Conservation (phyloP, 2,113 vertebrate species). For the Malurus elegans region DNA sequence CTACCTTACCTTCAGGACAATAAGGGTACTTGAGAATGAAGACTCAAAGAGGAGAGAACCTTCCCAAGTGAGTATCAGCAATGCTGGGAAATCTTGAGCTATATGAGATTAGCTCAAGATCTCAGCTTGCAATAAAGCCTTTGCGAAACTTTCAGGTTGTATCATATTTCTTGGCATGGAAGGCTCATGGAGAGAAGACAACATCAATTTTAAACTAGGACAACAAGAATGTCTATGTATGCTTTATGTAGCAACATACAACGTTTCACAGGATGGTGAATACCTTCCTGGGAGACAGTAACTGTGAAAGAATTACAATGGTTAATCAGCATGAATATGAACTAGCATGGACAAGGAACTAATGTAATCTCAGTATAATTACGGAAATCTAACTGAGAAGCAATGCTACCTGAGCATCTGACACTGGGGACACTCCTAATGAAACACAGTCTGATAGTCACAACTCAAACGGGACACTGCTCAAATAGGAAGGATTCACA, state of each 20-base stretch:
- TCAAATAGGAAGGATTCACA: not conserved
- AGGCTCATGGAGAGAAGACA: not conserved
- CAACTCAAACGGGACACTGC: not conserved
- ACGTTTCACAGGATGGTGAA: not conserved
- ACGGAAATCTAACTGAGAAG: not conserved
- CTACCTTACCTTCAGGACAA: not conserved
- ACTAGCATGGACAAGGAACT: not conserved
- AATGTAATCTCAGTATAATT: not conserved
- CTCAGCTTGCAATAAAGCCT: not conserved
- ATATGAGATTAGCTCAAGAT: not conserved
- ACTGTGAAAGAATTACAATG: not conserved
- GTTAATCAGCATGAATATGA: not conserved
- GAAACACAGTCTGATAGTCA: not conserved
- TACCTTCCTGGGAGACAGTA: not conserved
- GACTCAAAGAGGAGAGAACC: not conserved
- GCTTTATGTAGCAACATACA: not conserved
- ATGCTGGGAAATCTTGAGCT: not conserved
- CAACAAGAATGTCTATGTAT: not conserved
- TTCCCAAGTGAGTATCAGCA: not conserved
- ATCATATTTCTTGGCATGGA: not conserved
- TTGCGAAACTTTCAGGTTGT: not conserved
- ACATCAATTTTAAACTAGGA: not conserved
- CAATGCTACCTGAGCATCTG: not conserved
- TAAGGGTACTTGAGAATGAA: not conserved
- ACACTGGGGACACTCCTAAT: not conserved